These are phyloP conservation scores for Gavia stellata DNA, from an alignment of 2,113 vertebrate genomes.

Conservation along the genomic window DNA sequence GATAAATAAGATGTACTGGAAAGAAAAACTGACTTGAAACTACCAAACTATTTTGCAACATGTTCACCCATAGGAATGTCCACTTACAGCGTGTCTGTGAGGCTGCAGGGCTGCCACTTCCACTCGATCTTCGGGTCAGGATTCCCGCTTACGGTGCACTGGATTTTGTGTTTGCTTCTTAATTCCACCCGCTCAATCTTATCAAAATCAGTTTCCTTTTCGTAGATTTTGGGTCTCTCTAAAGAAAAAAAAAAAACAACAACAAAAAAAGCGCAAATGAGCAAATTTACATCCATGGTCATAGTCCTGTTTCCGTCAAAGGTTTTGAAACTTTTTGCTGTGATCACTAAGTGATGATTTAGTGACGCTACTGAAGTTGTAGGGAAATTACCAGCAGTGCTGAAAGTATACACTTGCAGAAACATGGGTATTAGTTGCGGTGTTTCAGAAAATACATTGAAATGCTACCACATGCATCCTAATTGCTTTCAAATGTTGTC, in stretches of 20 bases:
- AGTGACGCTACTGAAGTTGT: neutral
- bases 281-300: neutral
- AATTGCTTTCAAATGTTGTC: neutral
- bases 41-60: fast-evolving
- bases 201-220: slow-evolving; percentile 71
- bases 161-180: slow-evolving; percentile 70
- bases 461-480: neutral
- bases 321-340: neutral
- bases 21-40: neutral
- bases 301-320: neutral
- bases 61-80: fast-evolving
- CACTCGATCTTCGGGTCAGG: slow-evolving; percentile 78
- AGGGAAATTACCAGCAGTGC: neutral
- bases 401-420: neutral
- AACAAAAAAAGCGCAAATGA: neutral
- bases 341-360: neutral
- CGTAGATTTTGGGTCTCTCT: slow-evolving; percentile 86
- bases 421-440: neutral
- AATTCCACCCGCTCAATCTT: slow-evolving; percentile 32
- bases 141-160: slow-evolving; percentile 75
- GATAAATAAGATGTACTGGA: neutral
- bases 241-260: neutral
- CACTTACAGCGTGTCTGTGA: slow-evolving; percentile 47
- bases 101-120: slow-evolving; percentile 83
- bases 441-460: neutral